These are phyloP conservation scores for Lasioglossum calceatum DNA, from an alignment of 2,888 invertebrate genomes.

Conservation along the genomic window DNA sequence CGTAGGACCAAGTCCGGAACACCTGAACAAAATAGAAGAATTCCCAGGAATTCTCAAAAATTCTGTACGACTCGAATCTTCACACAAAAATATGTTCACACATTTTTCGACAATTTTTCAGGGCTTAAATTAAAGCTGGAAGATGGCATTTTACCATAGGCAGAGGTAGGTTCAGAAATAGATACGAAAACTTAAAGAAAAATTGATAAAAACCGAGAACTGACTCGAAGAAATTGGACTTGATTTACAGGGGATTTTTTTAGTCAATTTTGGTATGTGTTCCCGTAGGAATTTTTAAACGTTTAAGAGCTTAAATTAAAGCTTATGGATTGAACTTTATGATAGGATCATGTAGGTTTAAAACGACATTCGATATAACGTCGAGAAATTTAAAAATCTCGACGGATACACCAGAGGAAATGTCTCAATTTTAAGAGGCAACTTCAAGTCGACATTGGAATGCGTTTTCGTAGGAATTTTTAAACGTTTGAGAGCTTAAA, in stretches of 20 bases:
- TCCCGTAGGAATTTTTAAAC: neutral
- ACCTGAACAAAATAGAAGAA: constrained; percentile 38
- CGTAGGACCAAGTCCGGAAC: constrained; percentile 15
- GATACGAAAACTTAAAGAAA: neutral
- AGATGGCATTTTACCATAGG: neutral
- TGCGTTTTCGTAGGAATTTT: neutral
- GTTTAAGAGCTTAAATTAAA: neutral
- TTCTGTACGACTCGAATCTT: neutral
- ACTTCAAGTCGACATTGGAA: neutral
- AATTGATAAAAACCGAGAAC: neutral
- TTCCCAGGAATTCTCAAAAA: neutral
- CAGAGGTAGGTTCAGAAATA: neutral
- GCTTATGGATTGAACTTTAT: neutral
- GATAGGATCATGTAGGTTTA: neutral
- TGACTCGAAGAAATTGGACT: neutral
- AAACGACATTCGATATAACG: neutral
- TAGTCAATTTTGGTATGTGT: neutral
- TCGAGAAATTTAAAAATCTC: neutral
- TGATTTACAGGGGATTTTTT: neutral
- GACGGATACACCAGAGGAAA: neutral
- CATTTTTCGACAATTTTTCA: neutral
- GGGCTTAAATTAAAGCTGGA: neutral
- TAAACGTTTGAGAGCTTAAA: neutral
- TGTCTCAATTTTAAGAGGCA: neutral
- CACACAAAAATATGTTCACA: neutral